phyloP scores from a whole-genome alignment of 1,140 invertebrate genomes.

The Pteromalus puparum region DNA sequence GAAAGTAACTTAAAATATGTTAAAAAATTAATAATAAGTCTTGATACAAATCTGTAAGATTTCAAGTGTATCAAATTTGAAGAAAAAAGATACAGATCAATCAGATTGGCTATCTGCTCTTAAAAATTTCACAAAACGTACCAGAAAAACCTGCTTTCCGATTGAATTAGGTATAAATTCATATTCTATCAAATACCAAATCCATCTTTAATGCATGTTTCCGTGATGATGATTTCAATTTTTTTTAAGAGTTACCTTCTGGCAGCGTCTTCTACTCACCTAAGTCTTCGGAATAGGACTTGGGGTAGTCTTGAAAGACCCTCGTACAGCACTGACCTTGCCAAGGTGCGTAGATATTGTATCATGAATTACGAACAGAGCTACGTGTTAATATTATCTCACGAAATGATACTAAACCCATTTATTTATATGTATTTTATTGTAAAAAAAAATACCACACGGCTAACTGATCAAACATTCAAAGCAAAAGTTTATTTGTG shows the following conservation, averaged over 20 bases:
- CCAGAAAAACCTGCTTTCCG: constrained; percentile 41
- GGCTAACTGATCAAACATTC: constrained; percentile 51
- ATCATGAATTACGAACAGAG: constrained; percentile 77
- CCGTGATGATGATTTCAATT: constrained; percentile 52
- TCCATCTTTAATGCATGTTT: constrained; percentile 44
- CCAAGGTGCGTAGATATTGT: constrained; percentile 76
- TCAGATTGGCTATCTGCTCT: background rate
- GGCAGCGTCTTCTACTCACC: constrained; percentile 74
- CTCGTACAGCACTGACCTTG: constrained; percentile 76
- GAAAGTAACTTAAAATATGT: background rate
- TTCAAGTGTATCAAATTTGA: constrained; percentile 41
- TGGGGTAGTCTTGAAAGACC: constrained; percentile 76
- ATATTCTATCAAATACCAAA: constrained; percentile 39
- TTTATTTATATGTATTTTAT: constrained; percentile 73
- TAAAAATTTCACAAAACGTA: constrained; percentile 41
- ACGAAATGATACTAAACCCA: constrained; percentile 75
- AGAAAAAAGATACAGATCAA: background rate
- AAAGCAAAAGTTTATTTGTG: constrained; percentile 5
- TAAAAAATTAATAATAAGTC: background rate
- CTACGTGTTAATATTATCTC: constrained; percentile 77
- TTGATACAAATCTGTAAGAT: background rate
- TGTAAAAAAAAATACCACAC: constrained; percentile 63
- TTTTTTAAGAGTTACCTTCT: constrained; percentile 73
- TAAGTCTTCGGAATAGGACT: constrained; percentile 74
- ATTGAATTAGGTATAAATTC: constrained; percentile 15